Conservation (phyloP, 2,888 invertebrate species). For the Calliphora vomitoria region DNA sequence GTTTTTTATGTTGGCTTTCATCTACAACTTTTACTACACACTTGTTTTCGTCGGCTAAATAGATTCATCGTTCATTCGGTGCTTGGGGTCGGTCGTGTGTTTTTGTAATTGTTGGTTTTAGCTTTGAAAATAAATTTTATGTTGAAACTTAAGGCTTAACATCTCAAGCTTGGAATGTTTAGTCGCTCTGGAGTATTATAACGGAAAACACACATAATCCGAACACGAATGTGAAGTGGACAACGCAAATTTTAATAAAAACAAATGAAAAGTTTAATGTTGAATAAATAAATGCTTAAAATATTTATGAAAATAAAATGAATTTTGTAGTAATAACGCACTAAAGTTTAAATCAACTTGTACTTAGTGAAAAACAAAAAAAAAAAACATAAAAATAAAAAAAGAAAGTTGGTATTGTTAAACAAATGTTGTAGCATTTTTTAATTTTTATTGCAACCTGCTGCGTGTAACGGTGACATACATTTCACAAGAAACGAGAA, state of each 20-base stretch:
- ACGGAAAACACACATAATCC: constrained; percentile 60
- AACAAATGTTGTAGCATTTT: constrained; percentile 56
- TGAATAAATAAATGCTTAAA: constrained; percentile 12
- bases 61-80: constrained; percentile 49
- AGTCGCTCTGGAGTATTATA: constrained; percentile 70
- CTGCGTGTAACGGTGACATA: constrained; percentile 78
- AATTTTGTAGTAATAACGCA: constrained; percentile 30
- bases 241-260: constrained; percentile 47
- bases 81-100: constrained; percentile 15
- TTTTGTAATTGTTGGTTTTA: constrained; percentile 24
- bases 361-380: constrained; percentile 44
- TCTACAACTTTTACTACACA: constrained; percentile 69
- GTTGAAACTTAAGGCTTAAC: constrained; percentile 63
- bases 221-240: constrained; percentile 26
- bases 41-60: constrained; percentile 62
- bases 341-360: constrained; percentile 4
- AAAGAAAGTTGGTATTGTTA: constrained; percentile 67
- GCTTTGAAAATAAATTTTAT: constrained; percentile 50
- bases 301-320: constrained; percentile 36
- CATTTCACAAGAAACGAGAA: constrained; percentile 74
- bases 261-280: constrained; percentile 4
- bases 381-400: constrained; percentile 48
- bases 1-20: constrained; percentile 54
- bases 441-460: constrained; percentile 69
- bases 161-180: constrained; percentile 67